Evolutionary conservation across 2,113 vertebrate genomes (phyloP), one percentile per base, ranked within the genome.

Genomic region (Calidris pygmaea): DNA sequence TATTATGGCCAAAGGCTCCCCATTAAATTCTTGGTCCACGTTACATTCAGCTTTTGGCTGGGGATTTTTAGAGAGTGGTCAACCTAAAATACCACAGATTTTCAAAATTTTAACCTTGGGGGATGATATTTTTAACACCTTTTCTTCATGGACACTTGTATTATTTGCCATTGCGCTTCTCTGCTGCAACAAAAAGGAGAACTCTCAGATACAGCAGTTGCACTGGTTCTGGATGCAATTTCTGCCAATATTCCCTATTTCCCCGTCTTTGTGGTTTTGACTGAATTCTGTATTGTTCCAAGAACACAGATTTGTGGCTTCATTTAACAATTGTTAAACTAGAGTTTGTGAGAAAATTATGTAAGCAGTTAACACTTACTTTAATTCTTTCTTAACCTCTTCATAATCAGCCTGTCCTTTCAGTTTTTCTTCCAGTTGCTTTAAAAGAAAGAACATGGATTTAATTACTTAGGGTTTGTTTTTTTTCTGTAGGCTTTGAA

Each of bases 371-470:
- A 94, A 96, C 62, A 98, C 99, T 98, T 98, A 99, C 99, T 98
- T 99, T 94, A 99, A 96, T 96, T 99, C 99, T 97, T 99, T 99
- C 98, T 99, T 99, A 96, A 99, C 98, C 95, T 99, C 99, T 94
- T 99, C 99, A 96, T 99, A 99, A 97, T 99, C 99, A 53, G 98
- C 98, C 98, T 99, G 99, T 82, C 98, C 98, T 97, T 99, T 99
- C 96, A 99, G 97, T 94, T 99, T 99, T 97, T 99, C 99, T 98
- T 99, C 99, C 97, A 99, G 98, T 98, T 99, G 99, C 99, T 99
- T 97, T 30, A 96, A 94, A 97, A 91, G 52, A 97, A 87, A 95
- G 86, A 95, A 94, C 55, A 96, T 6, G 81, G 78, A 89, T 95
- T 96, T 92, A 71, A 95, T 98, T 94, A 97, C 82, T 95, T 39